phyloP scores from a whole-genome alignment of 2,888 invertebrate species.

The Trachelus troglodyta region DNA sequence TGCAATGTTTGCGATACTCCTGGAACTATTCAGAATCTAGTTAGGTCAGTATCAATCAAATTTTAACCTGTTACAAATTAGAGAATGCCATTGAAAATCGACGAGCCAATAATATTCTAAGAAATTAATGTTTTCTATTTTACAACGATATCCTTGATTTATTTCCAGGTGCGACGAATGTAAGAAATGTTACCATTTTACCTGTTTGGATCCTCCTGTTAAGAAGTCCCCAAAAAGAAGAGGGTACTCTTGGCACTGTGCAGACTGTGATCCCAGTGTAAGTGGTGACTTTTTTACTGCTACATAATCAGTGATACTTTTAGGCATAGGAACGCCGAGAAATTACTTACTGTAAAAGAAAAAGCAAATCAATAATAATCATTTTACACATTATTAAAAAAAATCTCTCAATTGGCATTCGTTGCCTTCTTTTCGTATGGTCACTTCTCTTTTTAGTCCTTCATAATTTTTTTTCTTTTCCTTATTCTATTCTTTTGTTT shows the following conservation, averaged over 20 bases:
- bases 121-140: slow-evolving; percentile 3
- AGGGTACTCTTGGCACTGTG: slow-evolving; percentile 96
- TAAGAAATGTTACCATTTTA: slow-evolving; percentile 89
- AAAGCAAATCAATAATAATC: slow-evolving; percentile 19
- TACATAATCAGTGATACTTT: slow-evolving; percentile 25
- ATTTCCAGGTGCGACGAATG: slow-evolving; percentile 88
- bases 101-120: background rate
- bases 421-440: slow-evolving; percentile 8
- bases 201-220: slow-evolving; percentile 92
- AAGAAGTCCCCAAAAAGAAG: slow-evolving; percentile 94
- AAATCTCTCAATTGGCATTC: slow-evolving; percentile 15
- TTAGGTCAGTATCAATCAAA: slow-evolving; percentile 70
- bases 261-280: slow-evolving; percentile 93
- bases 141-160: slow-evolving; percentile 8
- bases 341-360: slow-evolving; percentile 19
- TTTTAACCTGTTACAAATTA: background rate
- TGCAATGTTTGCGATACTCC: slow-evolving; percentile 77
- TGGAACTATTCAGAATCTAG: slow-evolving; percentile 75
- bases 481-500: slow-evolving; percentile 2
- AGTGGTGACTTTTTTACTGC: slow-evolving; percentile 57
- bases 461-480: slow-evolving; percentile 10
- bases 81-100: background rate
- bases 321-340: slow-evolving; percentile 11
- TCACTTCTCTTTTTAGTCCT: slow-evolving; percentile 7
- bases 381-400: slow-evolving; percentile 19